Evolutionary conservation across 2,113 vertebrate genomes (phyloP).

Genomic region (Anarhynchus alexandrinus): DNA sequence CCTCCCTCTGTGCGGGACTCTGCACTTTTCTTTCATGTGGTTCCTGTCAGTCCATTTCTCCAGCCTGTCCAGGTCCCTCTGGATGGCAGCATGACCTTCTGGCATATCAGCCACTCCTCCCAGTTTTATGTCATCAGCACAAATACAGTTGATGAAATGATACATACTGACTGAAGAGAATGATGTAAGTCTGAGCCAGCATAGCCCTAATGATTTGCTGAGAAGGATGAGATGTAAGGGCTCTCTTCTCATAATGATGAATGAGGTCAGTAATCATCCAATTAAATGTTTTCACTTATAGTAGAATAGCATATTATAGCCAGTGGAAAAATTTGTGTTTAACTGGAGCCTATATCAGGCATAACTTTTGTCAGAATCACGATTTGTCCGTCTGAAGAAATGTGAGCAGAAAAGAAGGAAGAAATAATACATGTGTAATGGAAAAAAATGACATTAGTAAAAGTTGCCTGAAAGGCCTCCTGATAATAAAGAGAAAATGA

Average conservation of each 20-base stretch:
- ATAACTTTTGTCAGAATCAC: background rate
- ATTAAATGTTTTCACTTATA: background rate
- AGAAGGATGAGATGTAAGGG: background rate
- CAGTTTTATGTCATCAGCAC: background rate
- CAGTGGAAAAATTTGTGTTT: background rate
- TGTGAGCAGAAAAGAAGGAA: background rate
- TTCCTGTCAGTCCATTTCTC: background rate
- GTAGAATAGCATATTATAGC: background rate
- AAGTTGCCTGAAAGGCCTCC: background rate
- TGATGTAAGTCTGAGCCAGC: background rate
- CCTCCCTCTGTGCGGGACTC: background rate
- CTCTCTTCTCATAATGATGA: background rate
- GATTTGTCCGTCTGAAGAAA: background rate
- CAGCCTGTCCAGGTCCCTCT: background rate
- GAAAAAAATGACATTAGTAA: background rate
- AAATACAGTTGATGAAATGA: background rate
- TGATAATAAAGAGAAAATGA: background rate
- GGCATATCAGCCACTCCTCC: fast-evolving
- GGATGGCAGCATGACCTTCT: background rate
- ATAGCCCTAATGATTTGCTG: background rate
- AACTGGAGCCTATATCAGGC: background rate
- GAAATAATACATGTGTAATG: background rate
- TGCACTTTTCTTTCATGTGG: background rate
- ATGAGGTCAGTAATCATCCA: background rate
- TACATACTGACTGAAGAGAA: background rate